phyloP scores from a whole-genome alignment of 2,888 invertebrate genomes.

The Syritta pipiens region DNA sequence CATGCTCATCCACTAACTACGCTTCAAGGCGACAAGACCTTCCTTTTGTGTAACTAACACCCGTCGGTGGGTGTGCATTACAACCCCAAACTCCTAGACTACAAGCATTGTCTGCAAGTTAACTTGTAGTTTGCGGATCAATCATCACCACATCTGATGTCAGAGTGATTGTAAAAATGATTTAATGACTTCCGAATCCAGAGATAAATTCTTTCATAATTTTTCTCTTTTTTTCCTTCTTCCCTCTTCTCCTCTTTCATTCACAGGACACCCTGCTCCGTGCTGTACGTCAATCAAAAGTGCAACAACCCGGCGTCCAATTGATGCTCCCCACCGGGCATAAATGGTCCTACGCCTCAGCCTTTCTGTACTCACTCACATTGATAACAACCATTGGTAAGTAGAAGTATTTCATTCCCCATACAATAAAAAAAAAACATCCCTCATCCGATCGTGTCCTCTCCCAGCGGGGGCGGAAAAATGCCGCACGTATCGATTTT shows the following conservation, averaged over 20 bases:
- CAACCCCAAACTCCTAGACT: too few species aligned
- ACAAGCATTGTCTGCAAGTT: too few species aligned
- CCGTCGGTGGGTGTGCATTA: too few species aligned
- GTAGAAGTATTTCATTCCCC: too few species aligned
- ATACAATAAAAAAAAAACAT: too few species aligned
- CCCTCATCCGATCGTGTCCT: slow-evolving; percentile 28
- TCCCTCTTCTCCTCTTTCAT: too few species aligned
- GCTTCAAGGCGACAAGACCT: too few species aligned
- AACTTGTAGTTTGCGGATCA: too few species aligned
- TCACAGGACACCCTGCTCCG: slow-evolving; percentile 80
- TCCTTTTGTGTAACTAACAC: too few species aligned
- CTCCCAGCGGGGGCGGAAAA: too few species aligned
- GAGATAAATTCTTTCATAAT: not conserved
- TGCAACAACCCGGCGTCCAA: slow-evolving; percentile 78
- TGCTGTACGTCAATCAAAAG: slow-evolving; percentile 78
- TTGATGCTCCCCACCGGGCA: slow-evolving; percentile 81
- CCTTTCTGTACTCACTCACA: slow-evolving; percentile 94
- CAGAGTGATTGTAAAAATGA: not conserved
- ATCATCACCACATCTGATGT: too few species aligned
- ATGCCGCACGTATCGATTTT: slow-evolving; percentile 30
- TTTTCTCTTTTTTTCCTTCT: not conserved
- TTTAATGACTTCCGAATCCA: not conserved
- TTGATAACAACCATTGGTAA: slow-evolving; percentile 97
- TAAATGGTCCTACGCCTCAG: slow-evolving; percentile 94
- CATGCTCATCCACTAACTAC: too few species aligned